Evolutionary conservation across 2,797 vertebrate genomes (phyloP).

Genomic region (Peromyscus eremicus): DNA sequence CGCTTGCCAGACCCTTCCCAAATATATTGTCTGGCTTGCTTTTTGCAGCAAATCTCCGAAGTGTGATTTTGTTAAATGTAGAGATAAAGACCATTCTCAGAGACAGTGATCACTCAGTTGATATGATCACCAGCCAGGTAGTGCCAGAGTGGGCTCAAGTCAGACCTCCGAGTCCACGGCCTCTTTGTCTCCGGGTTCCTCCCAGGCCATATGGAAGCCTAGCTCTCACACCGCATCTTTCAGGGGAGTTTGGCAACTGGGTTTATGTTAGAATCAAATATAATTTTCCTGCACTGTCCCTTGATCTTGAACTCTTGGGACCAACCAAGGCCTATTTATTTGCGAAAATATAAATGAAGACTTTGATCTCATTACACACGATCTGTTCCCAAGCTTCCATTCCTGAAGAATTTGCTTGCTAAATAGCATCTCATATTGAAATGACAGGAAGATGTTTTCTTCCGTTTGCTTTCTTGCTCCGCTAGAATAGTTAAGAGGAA

Average conservation of each 20-base stretch:
- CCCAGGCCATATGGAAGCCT: slow-evolving; percentile 73
- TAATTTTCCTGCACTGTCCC: slow-evolving; percentile 76
- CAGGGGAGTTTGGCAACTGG: slow-evolving; percentile 78
- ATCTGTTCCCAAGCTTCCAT: slow-evolving; percentile 67
- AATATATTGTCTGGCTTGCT: background rate
- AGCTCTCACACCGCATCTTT: slow-evolving; percentile 79
- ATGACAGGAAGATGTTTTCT: background rate
- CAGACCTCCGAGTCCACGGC: slow-evolving; percentile 84
- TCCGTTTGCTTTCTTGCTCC: slow-evolving; percentile 51
- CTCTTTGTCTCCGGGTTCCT: slow-evolving; percentile 81
- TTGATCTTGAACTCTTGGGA: slow-evolving; percentile 77
- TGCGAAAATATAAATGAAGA: slow-evolving; percentile 68
- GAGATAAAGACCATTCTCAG: slow-evolving; percentile 46
- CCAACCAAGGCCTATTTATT: slow-evolving; percentile 76
- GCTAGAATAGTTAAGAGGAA: slow-evolving; percentile 52
- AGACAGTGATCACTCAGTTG: slow-evolving; percentile 71
- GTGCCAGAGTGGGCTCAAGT: slow-evolving; percentile 83
- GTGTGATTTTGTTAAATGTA: background rate
- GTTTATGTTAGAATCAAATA: slow-evolving; percentile 83
- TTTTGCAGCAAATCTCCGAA: slow-evolving; percentile 35
- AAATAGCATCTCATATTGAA: slow-evolving; percentile 61
- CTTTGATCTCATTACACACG: slow-evolving; percentile 79
- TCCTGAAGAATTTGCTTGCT: slow-evolving; percentile 54
- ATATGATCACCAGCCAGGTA: slow-evolving; percentile 81
- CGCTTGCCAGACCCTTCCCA: background rate